A percentile compares a stretch with the other conserved stretches of the same genome.
Conservation (phyloP, 2,113 vertebrate species). For the Casuarius casuarius region DNA sequence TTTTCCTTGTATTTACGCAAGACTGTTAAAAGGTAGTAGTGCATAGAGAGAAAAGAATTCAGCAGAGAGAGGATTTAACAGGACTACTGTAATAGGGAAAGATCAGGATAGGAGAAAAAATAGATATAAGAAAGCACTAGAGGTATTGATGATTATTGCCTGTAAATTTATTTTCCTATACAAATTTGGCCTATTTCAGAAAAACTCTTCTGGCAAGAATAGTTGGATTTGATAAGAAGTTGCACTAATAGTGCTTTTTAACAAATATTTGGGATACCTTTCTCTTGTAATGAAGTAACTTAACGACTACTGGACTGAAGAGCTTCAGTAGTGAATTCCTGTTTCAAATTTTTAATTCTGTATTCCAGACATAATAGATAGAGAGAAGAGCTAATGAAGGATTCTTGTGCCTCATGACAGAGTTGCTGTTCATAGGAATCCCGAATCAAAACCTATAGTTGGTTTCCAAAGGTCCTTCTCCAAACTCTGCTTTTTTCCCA, state of each 20-base stretch:
- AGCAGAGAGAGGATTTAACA: not conserved
- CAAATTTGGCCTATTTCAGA: not conserved
- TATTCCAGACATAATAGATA: not conserved
- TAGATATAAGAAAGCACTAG: not conserved
- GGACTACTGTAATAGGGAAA: not conserved
- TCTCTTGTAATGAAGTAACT: not conserved
- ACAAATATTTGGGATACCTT: not conserved
- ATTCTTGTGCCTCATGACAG: not conserved
- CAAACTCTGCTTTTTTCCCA: conserved; percentile 2
- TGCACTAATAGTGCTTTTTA: not conserved
- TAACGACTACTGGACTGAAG: not conserved
- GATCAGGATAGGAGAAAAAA: not conserved
- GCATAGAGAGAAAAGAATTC: not conserved
- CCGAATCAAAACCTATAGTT: not conserved
- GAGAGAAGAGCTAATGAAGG: not conserved
- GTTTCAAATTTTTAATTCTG: not conserved
- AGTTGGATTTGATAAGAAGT: not conserved
- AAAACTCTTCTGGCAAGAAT: not conserved
- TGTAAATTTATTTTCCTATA: not conserved
- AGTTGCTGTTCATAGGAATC: not conserved
- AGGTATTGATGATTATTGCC: not conserved
- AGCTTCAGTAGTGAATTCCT: not conserved
- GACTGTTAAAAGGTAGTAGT: not conserved
- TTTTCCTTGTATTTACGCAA: not conserved
- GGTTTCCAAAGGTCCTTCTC: conserved; percentile 2